Evolutionary conservation across 2,113 vertebrate species (phyloP).

Genomic region (Taurulus bubalis): DNA sequence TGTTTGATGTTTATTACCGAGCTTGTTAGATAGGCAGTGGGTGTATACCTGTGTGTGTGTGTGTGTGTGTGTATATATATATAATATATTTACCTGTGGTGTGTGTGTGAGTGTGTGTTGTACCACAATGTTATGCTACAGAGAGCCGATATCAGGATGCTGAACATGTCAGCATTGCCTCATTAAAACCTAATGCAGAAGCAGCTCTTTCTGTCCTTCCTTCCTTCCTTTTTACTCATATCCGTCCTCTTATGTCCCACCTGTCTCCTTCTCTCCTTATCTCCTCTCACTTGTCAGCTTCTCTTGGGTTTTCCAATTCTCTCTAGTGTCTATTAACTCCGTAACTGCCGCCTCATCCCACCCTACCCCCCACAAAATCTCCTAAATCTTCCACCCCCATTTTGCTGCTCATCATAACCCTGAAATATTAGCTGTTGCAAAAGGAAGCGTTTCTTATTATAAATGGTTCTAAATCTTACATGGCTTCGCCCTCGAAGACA

Average conservation of each 20-base stretch:
- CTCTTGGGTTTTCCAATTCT: neutral
- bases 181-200: conserved; percentile 26
- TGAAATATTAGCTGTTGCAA: neutral
- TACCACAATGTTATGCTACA: neutral
- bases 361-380: neutral
- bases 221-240: neutral
- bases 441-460: neutral
- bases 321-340: neutral
- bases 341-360: neutral
- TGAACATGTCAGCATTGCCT: conserved; percentile 4
- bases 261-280: neutral
- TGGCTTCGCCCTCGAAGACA: no score
- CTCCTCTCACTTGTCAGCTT: no score
- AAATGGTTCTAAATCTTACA: no score
- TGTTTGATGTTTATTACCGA: conserved; percentile 1
- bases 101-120: neutral
- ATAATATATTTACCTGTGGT: no score
- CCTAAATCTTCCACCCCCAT: neutral
- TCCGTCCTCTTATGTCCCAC: neutral
- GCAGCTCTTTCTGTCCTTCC: neutral
- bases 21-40: conserved; percentile 4
- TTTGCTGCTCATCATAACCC: neutral
- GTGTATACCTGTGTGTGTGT: neutral
- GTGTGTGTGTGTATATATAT: neutral
- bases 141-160: neutral